Conservation (phyloP, 1,140 invertebrate species). For the Euura lappo region DNA sequence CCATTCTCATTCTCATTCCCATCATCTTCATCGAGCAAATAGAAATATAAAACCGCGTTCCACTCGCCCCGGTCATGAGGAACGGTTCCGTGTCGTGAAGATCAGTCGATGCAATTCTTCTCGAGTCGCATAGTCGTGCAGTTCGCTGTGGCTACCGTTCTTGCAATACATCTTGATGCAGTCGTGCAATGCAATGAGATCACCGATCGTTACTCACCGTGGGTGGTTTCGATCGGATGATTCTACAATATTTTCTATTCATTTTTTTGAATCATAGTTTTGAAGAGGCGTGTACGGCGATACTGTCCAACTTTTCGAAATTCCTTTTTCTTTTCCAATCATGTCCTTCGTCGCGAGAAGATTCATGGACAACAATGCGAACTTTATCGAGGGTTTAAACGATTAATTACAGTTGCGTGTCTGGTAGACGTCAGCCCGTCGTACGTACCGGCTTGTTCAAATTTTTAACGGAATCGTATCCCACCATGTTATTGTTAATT, state of each 20-base stretch:
- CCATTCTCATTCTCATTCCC: no score
- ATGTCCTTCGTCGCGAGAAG: neutral
- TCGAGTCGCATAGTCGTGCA: neutral
- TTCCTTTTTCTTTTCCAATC: no score
- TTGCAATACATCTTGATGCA: conserved; percentile 27
- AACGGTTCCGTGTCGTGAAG: conserved; percentile 10
- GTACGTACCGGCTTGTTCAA: conserved; percentile 27
- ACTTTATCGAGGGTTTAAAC: conserved; percentile 39
- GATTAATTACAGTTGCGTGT: conserved; percentile 49
- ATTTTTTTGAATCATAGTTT: no score
- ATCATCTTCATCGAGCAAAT: no score
- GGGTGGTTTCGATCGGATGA: conserved; percentile 35
- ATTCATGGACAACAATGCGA: conserved; percentile 34
- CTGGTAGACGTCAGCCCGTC: conserved; percentile 33
- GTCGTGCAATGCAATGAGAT: conserved; percentile 28
- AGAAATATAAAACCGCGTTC: conserved; percentile 21
- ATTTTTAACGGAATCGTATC: conserved; percentile 36
- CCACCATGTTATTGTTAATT: conserved; percentile 49
- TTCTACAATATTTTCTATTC: no score
- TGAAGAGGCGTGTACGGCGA: no score
- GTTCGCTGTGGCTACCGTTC: neutral
- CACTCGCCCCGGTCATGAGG: conserved; percentile 10
- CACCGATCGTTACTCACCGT: conserved; percentile 43
- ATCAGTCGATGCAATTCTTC: conserved; percentile 4
- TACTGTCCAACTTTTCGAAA: no score